Evolutionary conservation across 2,888 invertebrate genomes (phyloP).

Genomic region (Carterocephalus palaemon): DNA sequence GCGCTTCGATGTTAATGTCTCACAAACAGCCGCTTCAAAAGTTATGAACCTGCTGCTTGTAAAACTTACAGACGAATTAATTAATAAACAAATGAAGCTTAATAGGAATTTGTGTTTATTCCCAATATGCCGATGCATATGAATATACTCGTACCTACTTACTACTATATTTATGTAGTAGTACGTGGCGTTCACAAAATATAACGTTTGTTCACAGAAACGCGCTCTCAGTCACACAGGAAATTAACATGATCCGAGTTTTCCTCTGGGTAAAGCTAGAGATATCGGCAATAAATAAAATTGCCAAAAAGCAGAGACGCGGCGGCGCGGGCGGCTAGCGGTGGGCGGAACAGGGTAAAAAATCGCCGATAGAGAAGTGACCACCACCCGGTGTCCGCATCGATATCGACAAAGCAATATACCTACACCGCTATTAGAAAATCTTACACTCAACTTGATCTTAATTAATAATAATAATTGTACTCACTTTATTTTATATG

Average conservation of each 20-base stretch:
- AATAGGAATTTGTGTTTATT: no score
- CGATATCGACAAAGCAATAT: constrained; percentile 25
- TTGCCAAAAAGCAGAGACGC: constrained; percentile 65
- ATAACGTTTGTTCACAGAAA: constrained; percentile 14
- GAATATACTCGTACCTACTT: background rate
- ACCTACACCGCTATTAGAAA: no score
- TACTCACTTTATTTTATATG: background rate
- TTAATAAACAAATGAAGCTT: no score
- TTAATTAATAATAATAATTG: no score
- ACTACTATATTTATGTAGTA: no score
- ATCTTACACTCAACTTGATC: no score
- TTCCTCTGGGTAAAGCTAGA: constrained; percentile 56
- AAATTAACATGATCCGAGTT: constrained; percentile 73
- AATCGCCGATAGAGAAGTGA: constrained; percentile 47
- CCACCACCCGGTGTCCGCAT: constrained; percentile 27
- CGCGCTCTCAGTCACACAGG: constrained; percentile 46
- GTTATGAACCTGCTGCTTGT: no score
- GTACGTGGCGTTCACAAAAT: background rate
- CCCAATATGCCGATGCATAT: no score
- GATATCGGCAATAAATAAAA: constrained; percentile 71
- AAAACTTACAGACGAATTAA: no score
- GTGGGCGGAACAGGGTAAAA: constrained; percentile 61
- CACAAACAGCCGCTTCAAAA: no score
- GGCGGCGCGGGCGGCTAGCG: constrained; percentile 38
- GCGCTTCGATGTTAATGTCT: no score